Percentiles rank a stretch among this genome's conserved stretches.
Evolutionary conservation across 2,113 vertebrate genomes (phyloP).

Genomic region (Neotragus moschatus): DNA sequence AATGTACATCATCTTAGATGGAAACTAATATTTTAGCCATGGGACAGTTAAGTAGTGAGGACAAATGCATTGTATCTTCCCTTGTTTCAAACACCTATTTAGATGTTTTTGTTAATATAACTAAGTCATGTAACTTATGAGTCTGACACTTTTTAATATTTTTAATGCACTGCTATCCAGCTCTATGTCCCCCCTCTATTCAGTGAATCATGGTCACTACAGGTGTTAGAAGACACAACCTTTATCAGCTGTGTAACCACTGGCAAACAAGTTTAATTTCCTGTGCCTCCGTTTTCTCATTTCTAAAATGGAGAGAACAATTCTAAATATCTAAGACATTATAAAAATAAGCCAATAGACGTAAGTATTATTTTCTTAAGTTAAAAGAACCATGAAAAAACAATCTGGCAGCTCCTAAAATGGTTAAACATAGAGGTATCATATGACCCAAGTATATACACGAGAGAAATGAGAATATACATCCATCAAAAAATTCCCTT

Average conservation of each 20-base stretch:
- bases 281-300: neutral
- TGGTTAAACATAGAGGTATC: neutral
- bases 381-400: neutral
- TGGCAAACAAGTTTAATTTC: neutral
- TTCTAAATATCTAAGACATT: neutral
- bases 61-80: neutral
- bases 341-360: neutral
- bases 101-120: neutral
- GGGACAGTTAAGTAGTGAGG: neutral
- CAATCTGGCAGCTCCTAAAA: neutral
- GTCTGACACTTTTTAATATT: neutral
- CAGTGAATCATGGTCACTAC: neutral
- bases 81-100: neutral
- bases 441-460: neutral
- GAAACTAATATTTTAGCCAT: neutral
- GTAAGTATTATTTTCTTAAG: neutral
- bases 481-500: neutral
- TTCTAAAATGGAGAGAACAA: neutral
- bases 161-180: neutral
- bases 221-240: neutral
- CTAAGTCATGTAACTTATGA: neutral
- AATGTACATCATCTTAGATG: neutral
- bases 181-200: neutral
- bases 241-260: neutral
- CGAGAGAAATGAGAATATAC: neutral